Evolutionary conservation across 1,140 invertebrate species (phyloP).

Genomic region (Drosophila pachea): DNA sequence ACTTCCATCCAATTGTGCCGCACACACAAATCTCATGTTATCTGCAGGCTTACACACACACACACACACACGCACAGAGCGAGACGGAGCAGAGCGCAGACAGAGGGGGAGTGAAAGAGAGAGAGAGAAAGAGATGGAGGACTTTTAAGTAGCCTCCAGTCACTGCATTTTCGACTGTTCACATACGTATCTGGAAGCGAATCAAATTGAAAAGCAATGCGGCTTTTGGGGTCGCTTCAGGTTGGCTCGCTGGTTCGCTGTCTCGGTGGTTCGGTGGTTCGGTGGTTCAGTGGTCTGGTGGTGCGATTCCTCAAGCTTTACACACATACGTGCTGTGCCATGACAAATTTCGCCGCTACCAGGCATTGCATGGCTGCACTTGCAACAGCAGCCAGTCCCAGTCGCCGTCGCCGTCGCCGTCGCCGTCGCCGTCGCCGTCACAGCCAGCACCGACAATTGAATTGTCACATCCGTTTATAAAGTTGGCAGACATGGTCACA

Average conservation of each 20-base stretch:
- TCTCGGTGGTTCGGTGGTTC: background rate
- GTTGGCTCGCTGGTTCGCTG: background rate
- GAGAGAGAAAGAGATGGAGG: background rate
- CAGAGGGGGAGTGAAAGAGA: background rate
- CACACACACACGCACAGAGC: too few species aligned
- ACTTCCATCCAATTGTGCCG: background rate
- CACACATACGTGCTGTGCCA: conserved; percentile 23
- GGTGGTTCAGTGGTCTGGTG: background rate
- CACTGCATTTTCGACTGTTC: conserved; percentile 38
- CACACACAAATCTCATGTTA: conserved; percentile 36
- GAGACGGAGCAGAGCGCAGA: too few species aligned
- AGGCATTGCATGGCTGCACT: conserved; percentile 14
- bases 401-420: conserved; percentile 13
- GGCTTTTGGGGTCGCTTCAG: background rate
- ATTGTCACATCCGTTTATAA: conserved; percentile 53
- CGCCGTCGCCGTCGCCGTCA: conserved; percentile 12
- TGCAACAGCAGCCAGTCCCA: conserved; percentile 28
- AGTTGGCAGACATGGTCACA: conserved; percentile 49
- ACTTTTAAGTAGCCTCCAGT: conserved; percentile 13
- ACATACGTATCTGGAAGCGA: conserved; percentile 33
- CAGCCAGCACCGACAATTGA: conserved; percentile 35
- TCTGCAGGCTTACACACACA: conserved; percentile 28
- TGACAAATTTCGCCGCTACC: conserved; percentile 36
- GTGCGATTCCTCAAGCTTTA: conserved; percentile 18
- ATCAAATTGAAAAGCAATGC: conserved; percentile 44